Evolutionary conservation across 1,140 invertebrate genomes (phyloP), one percentile per base, ranked within the genome.

Genomic region (Drosophila nikananu): DNA sequence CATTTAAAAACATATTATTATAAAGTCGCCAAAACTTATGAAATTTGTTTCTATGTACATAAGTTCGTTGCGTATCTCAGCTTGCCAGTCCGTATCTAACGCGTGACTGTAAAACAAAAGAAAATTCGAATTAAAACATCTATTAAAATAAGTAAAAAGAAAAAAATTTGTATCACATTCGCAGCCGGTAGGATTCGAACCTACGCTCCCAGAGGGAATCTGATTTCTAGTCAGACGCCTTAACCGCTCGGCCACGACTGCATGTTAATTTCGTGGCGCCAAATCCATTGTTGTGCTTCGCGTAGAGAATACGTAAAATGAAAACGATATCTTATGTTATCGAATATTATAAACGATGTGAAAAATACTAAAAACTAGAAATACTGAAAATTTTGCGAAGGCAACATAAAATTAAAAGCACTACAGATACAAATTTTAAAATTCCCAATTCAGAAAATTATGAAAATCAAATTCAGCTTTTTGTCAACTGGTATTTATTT

Each of bases 161-260:
- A 94, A 95, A 61, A 59, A 71, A 75, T 27, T 17, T 2, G 0
- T 5, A 21, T 12, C 32, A 37, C 23, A 17, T 13, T 58, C 96
- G 96, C 96, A 96, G 96, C 95, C 96, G 95, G 95, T 96, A 96
- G 96, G 96, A 96, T 96, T 96, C 96, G 96, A 96, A 96, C 95
- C 96, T 96, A 96, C 95, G 96, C 41, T 46, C 52, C 52, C 52
- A 57, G 54, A 57, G 54, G 54, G 95, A 96, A 96, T 96, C 96
- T 96, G 95, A 96, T 96, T 96, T 96, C 95, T 95, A 96, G 95
- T 96, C 96, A 96, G 95, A 96, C 95, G 96, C 96, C 96, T 96
- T 96, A 96, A 96, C 96, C 96, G 95, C 95, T 96, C 95, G 95
- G 96, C 96, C 96, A 96, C 95, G 95, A 95, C 96, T 96, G 95